phyloP scores from a whole-genome alignment of 2,888 invertebrate species.

The Lordiphosa fenestrarum region DNA sequence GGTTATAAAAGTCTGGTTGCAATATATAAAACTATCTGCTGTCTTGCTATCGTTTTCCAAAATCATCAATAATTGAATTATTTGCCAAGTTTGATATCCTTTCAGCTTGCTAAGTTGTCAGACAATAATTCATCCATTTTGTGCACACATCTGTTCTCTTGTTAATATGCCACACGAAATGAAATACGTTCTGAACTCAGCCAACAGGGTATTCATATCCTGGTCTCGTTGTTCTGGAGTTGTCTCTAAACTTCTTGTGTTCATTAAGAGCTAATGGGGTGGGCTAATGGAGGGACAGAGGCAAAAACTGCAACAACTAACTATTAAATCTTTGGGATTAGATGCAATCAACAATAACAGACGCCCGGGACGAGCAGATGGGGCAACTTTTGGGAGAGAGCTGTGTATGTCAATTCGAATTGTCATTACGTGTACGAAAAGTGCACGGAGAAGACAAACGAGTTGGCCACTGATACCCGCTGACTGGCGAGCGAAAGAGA shows the following conservation, averaged over 20 bases:
- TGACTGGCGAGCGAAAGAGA: conserved; percentile 40
- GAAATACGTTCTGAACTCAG: not conserved
- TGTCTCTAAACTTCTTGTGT: conserved; percentile 32
- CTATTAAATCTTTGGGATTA: conserved; percentile 70
- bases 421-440: conserved; percentile 75
- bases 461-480: conserved; percentile 71
- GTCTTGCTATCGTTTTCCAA: no score
- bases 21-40: no score
- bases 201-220: conserved; percentile 32
- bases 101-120: no score
- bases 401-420: conserved; percentile 70
- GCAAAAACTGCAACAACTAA: conserved; percentile 5
- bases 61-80: no score
- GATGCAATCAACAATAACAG: conserved; percentile 75
- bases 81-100: no score
- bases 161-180: no score
- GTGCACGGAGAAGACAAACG: conserved; percentile 70
- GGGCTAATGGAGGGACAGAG: conserved; percentile 10
- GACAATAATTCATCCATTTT: no score
- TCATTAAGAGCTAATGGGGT: conserved; percentile 56
- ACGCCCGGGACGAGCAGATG: conserved; percentile 42
- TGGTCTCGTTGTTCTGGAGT: conserved; percentile 5
- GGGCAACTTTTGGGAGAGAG: conserved; percentile 43
- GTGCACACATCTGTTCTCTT: no score
- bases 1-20: no score